Evolutionary conservation across 2,888 invertebrate species (phyloP).

Genomic region (Polyommatus icarus): DNA sequence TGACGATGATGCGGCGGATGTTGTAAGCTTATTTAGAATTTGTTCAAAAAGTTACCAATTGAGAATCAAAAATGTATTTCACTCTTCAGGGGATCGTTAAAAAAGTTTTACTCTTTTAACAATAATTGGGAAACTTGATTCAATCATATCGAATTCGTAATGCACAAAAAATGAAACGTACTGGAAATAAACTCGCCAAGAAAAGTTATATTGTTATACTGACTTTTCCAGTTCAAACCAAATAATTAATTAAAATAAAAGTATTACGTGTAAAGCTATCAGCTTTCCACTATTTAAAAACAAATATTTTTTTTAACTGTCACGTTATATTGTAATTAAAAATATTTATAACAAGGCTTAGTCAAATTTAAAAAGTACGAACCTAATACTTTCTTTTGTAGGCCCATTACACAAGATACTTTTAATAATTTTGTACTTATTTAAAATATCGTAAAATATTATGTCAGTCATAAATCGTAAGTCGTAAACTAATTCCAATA

Average conservation of each 20-base stretch:
- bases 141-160: background rate
- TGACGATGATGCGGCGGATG: background rate
- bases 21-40: background rate
- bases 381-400: background rate
- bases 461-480: background rate
- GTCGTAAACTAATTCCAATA: constrained; percentile 7
- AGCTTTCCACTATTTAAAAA: no score
- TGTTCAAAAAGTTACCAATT: background rate
- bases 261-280: no score
- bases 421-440: background rate
- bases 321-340: no score
- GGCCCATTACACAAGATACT: background rate
- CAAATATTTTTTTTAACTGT: no score
- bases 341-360: no score
- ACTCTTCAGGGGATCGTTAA: background rate
- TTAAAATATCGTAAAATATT: constrained; percentile 1
- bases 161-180: background rate
- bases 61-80: background rate
- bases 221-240: background rate
- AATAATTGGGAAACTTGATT: constrained; percentile 1
- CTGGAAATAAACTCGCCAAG: background rate
- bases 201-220: background rate
- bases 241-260: no score
- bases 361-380: background rate
- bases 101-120: background rate